Base-by-base conservation (phyloP, 1,140 invertebrate genomes). In the Hermatobates lingyangjiaoensis region DNA sequence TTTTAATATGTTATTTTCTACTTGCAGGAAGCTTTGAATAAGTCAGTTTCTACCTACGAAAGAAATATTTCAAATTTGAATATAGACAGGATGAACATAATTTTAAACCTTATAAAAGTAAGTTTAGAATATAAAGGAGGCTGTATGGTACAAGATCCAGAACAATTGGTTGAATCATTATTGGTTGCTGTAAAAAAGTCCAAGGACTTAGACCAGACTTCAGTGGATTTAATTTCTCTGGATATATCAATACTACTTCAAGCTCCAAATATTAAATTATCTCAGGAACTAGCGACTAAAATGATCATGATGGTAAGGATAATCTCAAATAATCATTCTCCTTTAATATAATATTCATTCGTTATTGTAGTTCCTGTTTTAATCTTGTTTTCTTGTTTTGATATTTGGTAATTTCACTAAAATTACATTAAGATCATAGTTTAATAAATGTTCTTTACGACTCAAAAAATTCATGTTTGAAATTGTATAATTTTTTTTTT, bases 271-370 rank as follows among this genome's bases (percentile, higher is more conserved):
- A 61, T 80, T 3, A 71, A 70, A 54, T 47, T 59, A 25, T 73
- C 73, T 20, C 81, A 86, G 65, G 76, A 84, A 61, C 72, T 77
- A 60, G 74, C 78, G 2, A 77, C 74, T 45, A 67, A 72, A 15
- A 63, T 85, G 45, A 66, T 80, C 1, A 71, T 73, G 56, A 77
- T 49, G 48, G 59, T 59, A 55, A 57, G 51, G 48, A 28, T 21
- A 18, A 15, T 45, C 27, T 53, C 23, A 5, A 42, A 18, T 5
- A 18, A 5, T 21, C 20, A 44, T 44, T 44, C 7, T 14, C n/a
- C 20, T 14, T 34, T 18, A 18, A 34, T 34, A 34, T 34, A 34
- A 34, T 12, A 34, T 34, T 34, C 10, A 34, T 18, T 34, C 30
- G 30, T 12, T 34, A 34, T 34, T 34, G 18, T 34, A 34, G 10